These are phyloP conservation scores for Tenodera sinensis DNA, from an alignment of 2,888 invertebrate species.

Conservation along the genomic window DNA sequence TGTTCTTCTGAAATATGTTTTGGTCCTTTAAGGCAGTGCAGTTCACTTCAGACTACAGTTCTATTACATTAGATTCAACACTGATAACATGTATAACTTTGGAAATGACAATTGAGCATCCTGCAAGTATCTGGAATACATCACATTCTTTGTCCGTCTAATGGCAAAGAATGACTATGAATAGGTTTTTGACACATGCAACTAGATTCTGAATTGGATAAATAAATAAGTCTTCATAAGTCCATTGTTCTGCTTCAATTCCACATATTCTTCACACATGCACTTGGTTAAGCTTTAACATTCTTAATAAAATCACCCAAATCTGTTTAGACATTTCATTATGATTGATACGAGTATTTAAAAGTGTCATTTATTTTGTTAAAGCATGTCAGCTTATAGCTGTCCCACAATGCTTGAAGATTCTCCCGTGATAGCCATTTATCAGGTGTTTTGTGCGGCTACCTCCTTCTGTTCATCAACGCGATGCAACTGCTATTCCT, in stretches of 20 bases:
- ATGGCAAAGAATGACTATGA: background rate
- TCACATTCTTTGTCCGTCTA: background rate
- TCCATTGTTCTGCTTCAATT: background rate
- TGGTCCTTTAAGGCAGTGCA: background rate
- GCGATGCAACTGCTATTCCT: slow-evolving; percentile 3
- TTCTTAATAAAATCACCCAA: background rate
- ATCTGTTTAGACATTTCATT: background rate
- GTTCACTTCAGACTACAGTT: background rate
- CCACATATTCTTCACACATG: background rate
- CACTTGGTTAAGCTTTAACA: background rate
- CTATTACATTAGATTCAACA: background rate
- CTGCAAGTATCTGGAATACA: background rate
- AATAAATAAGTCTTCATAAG: background rate
- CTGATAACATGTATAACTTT: background rate
- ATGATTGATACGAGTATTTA: background rate
- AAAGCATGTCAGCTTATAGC: background rate
- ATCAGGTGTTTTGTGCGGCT: background rate
- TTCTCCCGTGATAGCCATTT: background rate
- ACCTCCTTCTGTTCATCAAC: background rate
- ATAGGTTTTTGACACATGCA: background rate
- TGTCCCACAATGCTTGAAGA: background rate
- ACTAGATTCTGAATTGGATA: background rate
- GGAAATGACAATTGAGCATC: background rate
- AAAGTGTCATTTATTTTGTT: background rate
- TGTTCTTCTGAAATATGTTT: background rate